Conservation (phyloP, 2,888 invertebrate species). For the Charanyca ferruginea region DNA sequence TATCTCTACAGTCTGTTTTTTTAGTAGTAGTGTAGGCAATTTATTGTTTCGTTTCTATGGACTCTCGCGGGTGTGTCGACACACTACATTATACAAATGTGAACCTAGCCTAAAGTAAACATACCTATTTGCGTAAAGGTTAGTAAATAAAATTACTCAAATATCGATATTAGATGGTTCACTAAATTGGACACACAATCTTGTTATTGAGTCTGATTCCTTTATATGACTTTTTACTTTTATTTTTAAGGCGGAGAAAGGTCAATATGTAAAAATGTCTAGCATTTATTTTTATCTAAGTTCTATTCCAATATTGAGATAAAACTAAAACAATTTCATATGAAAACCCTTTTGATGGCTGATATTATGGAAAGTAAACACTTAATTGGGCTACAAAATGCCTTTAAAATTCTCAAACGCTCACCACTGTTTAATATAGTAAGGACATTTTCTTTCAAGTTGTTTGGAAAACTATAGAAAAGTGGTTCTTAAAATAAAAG, state of each 20-base stretch:
- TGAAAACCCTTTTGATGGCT: conserved; percentile 13
- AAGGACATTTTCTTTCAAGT: background rate
- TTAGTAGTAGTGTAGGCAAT: too few species aligned
- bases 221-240: conserved; percentile 16
- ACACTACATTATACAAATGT: too few species aligned
- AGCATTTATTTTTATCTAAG: background rate
- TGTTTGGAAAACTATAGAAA: background rate
- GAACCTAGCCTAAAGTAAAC: too few species aligned
- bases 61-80: too few species aligned
- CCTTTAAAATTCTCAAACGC: background rate
- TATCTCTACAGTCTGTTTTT: too few species aligned
- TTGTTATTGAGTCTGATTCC: conserved; percentile 9
- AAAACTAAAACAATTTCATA: conserved; percentile 11
- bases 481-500: background rate
- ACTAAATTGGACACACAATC: background rate
- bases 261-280: conserved; percentile 10
- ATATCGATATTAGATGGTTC: background rate
- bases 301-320: background rate
- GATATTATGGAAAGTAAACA: conserved; percentile 8
- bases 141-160: too few species aligned
- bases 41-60: too few species aligned
- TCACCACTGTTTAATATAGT: background rate
- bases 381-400: conserved; percentile 11
- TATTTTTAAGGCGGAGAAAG: background rate
- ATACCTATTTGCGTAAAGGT: too few species aligned